phyloP scores from a whole-genome alignment of 2,888 invertebrate species.

The Kryphioiulus occultus region DNA sequence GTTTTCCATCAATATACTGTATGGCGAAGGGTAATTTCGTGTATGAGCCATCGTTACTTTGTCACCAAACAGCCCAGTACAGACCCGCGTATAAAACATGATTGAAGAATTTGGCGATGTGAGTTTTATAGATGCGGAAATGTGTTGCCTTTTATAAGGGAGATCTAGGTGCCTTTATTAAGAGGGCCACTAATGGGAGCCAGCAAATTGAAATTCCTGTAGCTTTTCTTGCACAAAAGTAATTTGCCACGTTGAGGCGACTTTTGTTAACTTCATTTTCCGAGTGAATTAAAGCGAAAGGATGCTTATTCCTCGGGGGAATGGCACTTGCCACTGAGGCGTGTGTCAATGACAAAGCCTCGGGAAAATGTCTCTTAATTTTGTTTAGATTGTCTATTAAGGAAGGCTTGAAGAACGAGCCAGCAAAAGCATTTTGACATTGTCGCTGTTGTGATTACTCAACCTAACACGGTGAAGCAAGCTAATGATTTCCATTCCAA shows the following conservation, averaged over 20 bases:
- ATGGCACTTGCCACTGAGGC: background rate
- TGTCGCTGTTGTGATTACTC: conserved; percentile 1
- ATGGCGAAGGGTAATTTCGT: background rate
- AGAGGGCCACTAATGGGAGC: background rate
- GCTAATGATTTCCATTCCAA: background rate
- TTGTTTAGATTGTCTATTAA: conserved; percentile 11
- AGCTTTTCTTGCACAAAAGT: background rate
- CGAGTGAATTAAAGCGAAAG: background rate
- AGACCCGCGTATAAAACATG: background rate
- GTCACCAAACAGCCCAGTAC: background rate
- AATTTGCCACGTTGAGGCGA: background rate
- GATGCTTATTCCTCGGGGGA: background rate
- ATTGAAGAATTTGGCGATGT: background rate
- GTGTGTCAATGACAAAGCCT: background rate
- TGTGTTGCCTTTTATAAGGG: background rate
- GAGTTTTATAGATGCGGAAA: background rate
- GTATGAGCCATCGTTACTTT: background rate
- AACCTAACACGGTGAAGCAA: background rate
- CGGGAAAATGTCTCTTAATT: background rate
- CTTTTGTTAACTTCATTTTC: conserved; percentile 26
- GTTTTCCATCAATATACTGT: too few species aligned
- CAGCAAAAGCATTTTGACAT: background rate
- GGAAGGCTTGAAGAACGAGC: background rate
- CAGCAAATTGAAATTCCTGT: background rate
- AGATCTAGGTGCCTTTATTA: background rate